Percentiles rank a stretch among this genome's conserved stretches.
These are phyloP conservation scores for Scelioninae gen. 2 DNA, from an alignment of 2,888 invertebrate genomes.

Conservation along the genomic window DNA sequence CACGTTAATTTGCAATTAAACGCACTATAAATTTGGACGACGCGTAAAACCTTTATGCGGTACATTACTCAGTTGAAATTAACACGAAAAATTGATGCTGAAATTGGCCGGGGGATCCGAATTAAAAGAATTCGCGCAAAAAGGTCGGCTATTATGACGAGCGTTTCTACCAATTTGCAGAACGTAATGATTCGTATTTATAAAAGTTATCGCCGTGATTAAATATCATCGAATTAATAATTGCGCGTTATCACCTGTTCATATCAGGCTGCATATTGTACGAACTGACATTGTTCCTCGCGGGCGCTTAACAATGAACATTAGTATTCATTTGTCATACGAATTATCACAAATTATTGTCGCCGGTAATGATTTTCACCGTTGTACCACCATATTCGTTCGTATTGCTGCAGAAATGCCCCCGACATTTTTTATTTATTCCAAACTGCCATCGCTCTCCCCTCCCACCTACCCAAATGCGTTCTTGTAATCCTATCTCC, in stretches of 20 bases:
- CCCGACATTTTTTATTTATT: no score
- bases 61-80: no score
- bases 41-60: conserved; percentile 11
- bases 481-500: no score
- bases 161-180: not conserved
- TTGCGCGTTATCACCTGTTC: conserved; percentile 19
- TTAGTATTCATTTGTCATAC: conserved; percentile 39
- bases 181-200: conserved; percentile 3
- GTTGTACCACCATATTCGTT: conserved; percentile 3
- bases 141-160: not conserved
- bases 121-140: no score
- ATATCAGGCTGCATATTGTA: conserved; percentile 28
- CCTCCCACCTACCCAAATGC: no score
- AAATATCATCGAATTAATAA: conserved; percentile 26
- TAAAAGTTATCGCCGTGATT: conserved; percentile 19
- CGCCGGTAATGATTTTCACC: conserved; percentile 32
- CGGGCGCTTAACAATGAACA: conserved; percentile 19
- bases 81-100: no score
- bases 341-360: conserved; percentile 48
- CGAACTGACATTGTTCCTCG: conserved; percentile 13
- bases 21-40: conserved; percentile 22
- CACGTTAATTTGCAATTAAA: conserved; percentile 45
- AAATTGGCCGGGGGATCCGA: no score
- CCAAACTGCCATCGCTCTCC: no score
- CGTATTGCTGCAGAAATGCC: conserved; percentile 2